Base-by-base conservation (phyloP, 2,113 vertebrate species). In the Sciurus niger region DNA sequence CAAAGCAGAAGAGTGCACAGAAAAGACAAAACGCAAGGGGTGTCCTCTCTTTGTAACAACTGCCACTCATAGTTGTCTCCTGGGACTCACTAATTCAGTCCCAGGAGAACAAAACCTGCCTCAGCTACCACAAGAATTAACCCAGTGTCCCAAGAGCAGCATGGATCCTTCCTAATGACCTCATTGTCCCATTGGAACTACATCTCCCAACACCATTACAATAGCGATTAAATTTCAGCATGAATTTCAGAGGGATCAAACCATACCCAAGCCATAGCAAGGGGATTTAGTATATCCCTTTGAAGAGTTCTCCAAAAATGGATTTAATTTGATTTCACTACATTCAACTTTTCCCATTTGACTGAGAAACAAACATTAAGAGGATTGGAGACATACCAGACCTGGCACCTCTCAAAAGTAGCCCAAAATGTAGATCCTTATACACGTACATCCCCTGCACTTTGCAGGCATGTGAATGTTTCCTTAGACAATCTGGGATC, bases 221-320 rank as follows among this genome's bases (percentile, higher is more conserved):
- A 34, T 25, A 25, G 58, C 25, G 53, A 34, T 63, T 82, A 40
- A 82, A 51, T 40, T 73, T 82, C 68, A 89, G 34, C 16, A 8
- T 48, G 34, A 34, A 5, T 43, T 65, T 48, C 77, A 94, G 77
- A 43, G 24, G 65, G 13, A 24, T 72, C 16, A 73, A 53, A 32
- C n/a, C 34, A 40, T 51, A 82, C 51, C 55, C 11, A 73, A 73
- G 51, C 67, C 20, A 51, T 48, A 63, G 17, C 14, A 51, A 51
- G 3, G 9, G 28, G 1, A 0, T 91, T 89, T 5, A 43, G 46
- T 48, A 90, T 70, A 60, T 34, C 43, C 14, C 30, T 68, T 48
- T 87, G 72, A 96, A 84, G 16, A 82, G 63, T 84, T 92, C 9
- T 84, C n/a, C 77, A 85, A 74, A 94, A 46, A 25, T 46, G 70